Percentiles rank a stretch among this genome's conserved stretches.
Conservation (phyloP, 2,113 vertebrate species). For the Oncorhynchus keta region DNA sequence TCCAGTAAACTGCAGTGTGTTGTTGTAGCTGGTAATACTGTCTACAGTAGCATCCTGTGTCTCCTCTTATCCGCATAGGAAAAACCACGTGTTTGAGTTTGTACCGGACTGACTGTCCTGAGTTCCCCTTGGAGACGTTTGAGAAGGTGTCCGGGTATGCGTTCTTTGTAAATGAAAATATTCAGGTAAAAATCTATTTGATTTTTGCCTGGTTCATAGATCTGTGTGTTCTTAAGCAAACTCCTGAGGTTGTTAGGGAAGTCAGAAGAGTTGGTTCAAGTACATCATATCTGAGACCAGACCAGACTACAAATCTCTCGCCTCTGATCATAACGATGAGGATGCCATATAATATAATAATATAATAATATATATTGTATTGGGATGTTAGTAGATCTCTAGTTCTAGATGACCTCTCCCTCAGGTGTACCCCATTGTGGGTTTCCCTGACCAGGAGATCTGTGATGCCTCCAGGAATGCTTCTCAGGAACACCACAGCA, state of each 20-base stretch:
- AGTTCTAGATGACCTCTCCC: no score
- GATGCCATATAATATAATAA: no score
- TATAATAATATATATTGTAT: no score
- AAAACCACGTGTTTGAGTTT: slow-evolving; percentile 75
- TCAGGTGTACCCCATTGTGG: slow-evolving; percentile 78
- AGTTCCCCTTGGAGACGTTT: slow-evolving; percentile 77
- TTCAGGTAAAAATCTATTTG: slow-evolving; percentile 60
- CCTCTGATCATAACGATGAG: no score
- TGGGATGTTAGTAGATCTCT: no score
- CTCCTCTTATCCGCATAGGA: slow-evolving; percentile 61
- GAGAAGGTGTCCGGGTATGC: slow-evolving; percentile 73
- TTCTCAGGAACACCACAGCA: slow-evolving; percentile 59
- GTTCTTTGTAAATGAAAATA: slow-evolving; percentile 77
- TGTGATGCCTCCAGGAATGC: slow-evolving; percentile 59
- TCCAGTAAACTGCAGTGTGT: no score
- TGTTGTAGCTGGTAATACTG: background rate
- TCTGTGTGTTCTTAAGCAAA: no score
- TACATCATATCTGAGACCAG: no score
- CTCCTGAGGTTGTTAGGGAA: no score
- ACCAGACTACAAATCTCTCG: no score
- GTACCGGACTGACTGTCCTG: slow-evolving; percentile 75
- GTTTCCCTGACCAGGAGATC: slow-evolving; percentile 75
- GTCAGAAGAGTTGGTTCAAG: no score
- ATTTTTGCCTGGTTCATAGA: background rate
- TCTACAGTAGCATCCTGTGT: background rate